A percentile compares a stretch with the other conserved stretches of the same genome.
Conservation (phyloP, 2,888 invertebrate species). For the Aphodius sticticus region DNA sequence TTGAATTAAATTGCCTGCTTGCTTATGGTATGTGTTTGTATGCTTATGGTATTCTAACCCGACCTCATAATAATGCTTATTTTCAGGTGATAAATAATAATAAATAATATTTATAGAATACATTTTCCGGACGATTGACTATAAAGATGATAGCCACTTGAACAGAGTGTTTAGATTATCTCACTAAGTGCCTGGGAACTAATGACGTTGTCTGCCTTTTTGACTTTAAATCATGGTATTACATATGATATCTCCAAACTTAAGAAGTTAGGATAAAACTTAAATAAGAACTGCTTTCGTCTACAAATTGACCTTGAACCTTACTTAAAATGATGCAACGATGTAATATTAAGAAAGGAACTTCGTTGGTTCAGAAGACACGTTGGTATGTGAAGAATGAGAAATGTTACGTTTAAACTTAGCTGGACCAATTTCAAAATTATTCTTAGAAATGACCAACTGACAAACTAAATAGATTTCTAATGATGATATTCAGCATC, state of each 20-base stretch:
- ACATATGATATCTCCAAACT: no score
- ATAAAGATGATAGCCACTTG: neutral
- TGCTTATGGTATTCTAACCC: neutral
- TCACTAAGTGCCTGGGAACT: neutral
- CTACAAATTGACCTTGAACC: no score
- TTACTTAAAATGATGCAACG: no score
- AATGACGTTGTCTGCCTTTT: neutral
- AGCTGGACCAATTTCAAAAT: slow-evolving; percentile 4
- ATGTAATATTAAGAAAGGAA: no score
- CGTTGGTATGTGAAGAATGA: neutral
- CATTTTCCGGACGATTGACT: neutral
- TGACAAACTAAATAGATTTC: neutral
- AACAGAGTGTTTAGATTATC: neutral
- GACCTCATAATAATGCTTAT: neutral
- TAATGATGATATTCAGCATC: neutral
- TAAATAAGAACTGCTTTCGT: no score
- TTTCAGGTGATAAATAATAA: neutral
- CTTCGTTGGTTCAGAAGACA: no score
- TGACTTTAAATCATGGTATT: neutral
- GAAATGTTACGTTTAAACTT: neutral
- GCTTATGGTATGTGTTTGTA: no score
- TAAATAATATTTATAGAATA: neutral
- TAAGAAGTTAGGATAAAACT: no score
- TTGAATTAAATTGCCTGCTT: neutral
- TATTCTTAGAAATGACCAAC: neutral